A percentile compares a stretch with the other conserved stretches of the same genome.
phyloP scores from a whole-genome alignment of 2,888 invertebrate species.

The Fragum whitleyi region DNA sequence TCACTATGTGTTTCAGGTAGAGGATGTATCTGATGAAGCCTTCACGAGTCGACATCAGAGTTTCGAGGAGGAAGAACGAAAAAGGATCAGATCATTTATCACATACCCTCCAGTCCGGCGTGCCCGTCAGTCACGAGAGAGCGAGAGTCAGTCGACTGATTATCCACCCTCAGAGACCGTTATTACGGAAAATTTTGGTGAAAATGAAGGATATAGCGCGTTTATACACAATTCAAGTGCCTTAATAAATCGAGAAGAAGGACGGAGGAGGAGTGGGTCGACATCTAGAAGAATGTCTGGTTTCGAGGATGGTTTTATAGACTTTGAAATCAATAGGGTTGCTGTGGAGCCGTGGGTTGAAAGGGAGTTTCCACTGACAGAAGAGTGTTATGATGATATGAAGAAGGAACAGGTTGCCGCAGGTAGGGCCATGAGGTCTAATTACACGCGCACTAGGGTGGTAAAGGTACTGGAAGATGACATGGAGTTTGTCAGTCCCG shows the following conservation, averaged over 20 bases:
- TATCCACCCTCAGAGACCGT: slow-evolving; percentile 16
- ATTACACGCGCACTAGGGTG: slow-evolving; percentile 39
- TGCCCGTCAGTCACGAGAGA: slow-evolving; percentile 74
- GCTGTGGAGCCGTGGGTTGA: slow-evolving; percentile 75
- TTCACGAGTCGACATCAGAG: slow-evolving; percentile 91
- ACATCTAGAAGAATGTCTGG: slow-evolving; percentile 56
- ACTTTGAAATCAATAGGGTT: slow-evolving; percentile 30
- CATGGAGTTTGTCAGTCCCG: slow-evolving; percentile 59
- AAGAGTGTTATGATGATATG: slow-evolving; percentile 76
- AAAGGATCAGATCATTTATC: slow-evolving; percentile 83
- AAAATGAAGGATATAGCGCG: slow-evolving; percentile 13
- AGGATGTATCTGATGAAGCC: slow-evolving; percentile 93
- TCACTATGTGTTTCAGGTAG: slow-evolving; percentile 85
- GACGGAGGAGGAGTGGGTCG: slow-evolving; percentile 72
- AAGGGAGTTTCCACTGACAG: slow-evolving; percentile 80
- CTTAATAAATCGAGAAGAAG: slow-evolving; percentile 39
- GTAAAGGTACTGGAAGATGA: slow-evolving; percentile 55
- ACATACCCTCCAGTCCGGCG: slow-evolving; percentile 76
- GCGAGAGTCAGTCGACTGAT: slow-evolving; percentile 63
- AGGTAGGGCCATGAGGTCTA: slow-evolving; percentile 26
- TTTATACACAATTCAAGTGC: slow-evolving; percentile 10
- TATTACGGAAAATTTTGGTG: slow-evolving; percentile 14
- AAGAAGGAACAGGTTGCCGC: slow-evolving; percentile 61
- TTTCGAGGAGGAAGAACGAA: slow-evolving; percentile 92
- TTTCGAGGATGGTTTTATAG: slow-evolving; percentile 58